phyloP scores from a whole-genome alignment of 2,888 invertebrate genomes.

The Dolomedes plantarius region DNA sequence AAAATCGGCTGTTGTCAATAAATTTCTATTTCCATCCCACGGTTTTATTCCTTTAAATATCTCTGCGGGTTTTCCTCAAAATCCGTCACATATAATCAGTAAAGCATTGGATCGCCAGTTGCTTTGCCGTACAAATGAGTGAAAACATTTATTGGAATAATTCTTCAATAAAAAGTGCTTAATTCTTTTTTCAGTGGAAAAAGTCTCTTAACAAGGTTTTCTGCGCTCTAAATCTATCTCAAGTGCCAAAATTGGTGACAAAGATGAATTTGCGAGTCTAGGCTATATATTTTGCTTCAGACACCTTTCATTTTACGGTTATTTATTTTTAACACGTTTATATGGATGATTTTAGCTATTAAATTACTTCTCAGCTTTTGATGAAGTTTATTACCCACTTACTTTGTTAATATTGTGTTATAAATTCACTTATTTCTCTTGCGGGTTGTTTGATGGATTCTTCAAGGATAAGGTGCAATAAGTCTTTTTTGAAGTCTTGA shows the following conservation, averaged over 20 bases:
- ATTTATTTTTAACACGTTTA: slow-evolving; percentile 7
- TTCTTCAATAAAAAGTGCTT: background rate
- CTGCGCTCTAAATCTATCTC: background rate
- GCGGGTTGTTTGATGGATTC: background rate
- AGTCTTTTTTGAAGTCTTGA: background rate
- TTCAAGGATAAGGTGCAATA: background rate
- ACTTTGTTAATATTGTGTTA: background rate
- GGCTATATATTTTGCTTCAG: slow-evolving; percentile 6
- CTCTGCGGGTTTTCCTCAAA: no score
- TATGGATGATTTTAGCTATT: background rate
- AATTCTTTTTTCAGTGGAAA: background rate
- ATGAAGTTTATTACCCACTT: background rate
- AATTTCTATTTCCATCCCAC: no score
- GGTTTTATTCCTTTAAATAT: no score
- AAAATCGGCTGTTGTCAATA: no score
- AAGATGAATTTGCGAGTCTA: background rate
- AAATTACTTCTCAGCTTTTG: background rate
- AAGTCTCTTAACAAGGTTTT: background rate
- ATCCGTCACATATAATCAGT: background rate
- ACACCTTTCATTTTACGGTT: background rate
- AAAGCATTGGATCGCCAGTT: background rate
- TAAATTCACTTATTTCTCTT: background rate
- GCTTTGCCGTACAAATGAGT: background rate
- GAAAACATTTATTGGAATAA: background rate
- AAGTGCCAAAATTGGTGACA: slow-evolving; percentile 9